Evolutionary conservation across 92 coral and sea anemone genomes (phyloP), one percentile per base, ranked within the genome.

Genomic region (Muricea muricata): DNA sequence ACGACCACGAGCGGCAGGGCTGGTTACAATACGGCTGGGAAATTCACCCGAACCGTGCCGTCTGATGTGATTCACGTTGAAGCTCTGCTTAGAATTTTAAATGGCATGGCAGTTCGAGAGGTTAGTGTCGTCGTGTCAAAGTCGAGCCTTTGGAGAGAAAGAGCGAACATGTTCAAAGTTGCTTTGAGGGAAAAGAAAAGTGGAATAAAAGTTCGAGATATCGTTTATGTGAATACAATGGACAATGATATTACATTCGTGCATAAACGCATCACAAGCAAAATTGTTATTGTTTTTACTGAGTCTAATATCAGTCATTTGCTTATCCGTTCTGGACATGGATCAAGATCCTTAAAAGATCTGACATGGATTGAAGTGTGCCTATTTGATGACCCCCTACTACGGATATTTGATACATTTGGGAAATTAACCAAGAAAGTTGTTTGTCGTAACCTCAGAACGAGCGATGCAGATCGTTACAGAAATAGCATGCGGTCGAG

Each of bases 381-480:
- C 25, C 34, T 37, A 78, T 78, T 15, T 29, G 83, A 78, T 56
- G 54, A 20, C 34, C 83, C 83, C 48, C 83, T 78, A 12, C 83
- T 78, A 0, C 7, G 33, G 45, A 45, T 55, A n/a, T 78, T 15
- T 57, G 83, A 78, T 41, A 34, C 33, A 28, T 55, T 33, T 11
- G 83, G 83, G 4, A 56, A 78, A 20, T 63, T 78, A 4, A 26
- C 26, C 15, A 35, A 37, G 3, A 78, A 78, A 57, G 57, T 39
- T 3, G 35, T 56, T 24, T 37, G 56, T 23, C 70, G 83, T 1
- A 58, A 78, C 20, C 17, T 34, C 71, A 58, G 34, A 34, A 42
- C 47, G 70, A 55, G 25, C 20, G 67, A 35, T 15, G 40, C 31
- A 13, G 9, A n/a, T 17, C 28, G 20, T 6, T 56, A 78, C 45